Conservation (phyloP, 2,797 vertebrate genomes). For the Danio aesculapii region DNA sequence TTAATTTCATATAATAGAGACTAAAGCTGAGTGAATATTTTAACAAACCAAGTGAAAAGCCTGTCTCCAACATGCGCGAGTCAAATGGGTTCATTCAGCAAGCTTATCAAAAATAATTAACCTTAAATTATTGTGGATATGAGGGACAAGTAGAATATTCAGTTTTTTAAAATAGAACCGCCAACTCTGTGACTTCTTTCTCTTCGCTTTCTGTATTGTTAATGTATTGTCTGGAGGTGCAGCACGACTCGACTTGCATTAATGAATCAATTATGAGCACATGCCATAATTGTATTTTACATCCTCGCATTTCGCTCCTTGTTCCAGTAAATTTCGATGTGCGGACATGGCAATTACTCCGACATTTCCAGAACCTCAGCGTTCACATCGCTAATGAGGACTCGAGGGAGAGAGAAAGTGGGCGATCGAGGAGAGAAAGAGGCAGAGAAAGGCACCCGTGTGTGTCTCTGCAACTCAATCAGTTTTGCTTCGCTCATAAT, state of each 20-base stretch:
- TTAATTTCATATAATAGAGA: constrained; percentile 57
- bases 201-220: constrained; percentile 14
- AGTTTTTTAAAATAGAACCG: constrained; percentile 1
- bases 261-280: constrained; percentile 61
- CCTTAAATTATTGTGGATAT: constrained; percentile 38
- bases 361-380: constrained; percentile 69
- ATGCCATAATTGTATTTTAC: constrained; percentile 54
- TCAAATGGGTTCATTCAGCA: constrained; percentile 32
- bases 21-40: constrained; percentile 48
- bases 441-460: constrained; percentile 8
- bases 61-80: background rate
- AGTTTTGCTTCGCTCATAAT: constrained; percentile 71
- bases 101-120: constrained; percentile 49
- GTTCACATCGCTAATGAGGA: constrained; percentile 71
- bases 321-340: constrained; percentile 48
- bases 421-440: constrained; percentile 16
- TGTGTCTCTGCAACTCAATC: constrained; percentile 66
- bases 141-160: constrained; percentile 29
- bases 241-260: constrained; percentile 41
- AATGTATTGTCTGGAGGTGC: constrained; percentile 39
- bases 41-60: constrained; percentile 6
- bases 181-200: constrained; percentile 18
- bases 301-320: constrained; percentile 54
- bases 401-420: constrained; percentile 69
- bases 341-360: constrained; percentile 63